Base-by-base conservation (phyloP, 2,888 invertebrate genomes). In the Eutolmus rufibarbis region DNA sequence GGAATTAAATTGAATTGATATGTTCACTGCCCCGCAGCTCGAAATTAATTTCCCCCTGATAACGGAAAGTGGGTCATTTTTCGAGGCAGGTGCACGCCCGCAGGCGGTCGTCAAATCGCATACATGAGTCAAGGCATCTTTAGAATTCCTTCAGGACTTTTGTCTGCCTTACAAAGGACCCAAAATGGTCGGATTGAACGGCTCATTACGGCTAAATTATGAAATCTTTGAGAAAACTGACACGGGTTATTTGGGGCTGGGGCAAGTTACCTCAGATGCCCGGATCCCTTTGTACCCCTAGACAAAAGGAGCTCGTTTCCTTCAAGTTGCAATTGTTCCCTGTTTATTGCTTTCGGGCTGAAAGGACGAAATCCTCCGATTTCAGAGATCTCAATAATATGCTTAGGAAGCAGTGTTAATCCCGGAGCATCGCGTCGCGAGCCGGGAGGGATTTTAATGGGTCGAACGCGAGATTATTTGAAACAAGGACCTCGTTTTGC, bases 321-420 rank as follows among this genome's bases (percentile, higher is more conserved):
- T 76, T 34, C 8, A 37, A 76, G 28, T 37, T 76, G 76, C 34
- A 76, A 76, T 76, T 76, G 76, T 76, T 37, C 76, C 76, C 37
- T 76, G 37, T 76, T 76, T 76, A 76, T 76, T 37, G 76, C 76
- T 76, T 37, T 76, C 28, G 16, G 1, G 9, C n/a, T 31, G 19
- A 28, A 66, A 66, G 28, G 66, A 28, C 28, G 14, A 23, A 66
- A 19, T 66, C 1, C 19, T 23, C 12, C 66, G 66, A 37, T 37
- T 16, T n/a, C 37, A 34, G 78, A 78, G 23, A 78, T 78, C 78
- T 56, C 34, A 81, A 81, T 81, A 81, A 81, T 78, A 81, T 81
- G 81, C 56, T 51, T 16, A 56, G 34, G 46, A 81, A 81, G 51
- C 81, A 81, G 56, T 56, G 31, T 81, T 81, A 51, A 56, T 51